Conservation (phyloP, 2,888 invertebrate genomes). For the Bombyx huttoni region DNA sequence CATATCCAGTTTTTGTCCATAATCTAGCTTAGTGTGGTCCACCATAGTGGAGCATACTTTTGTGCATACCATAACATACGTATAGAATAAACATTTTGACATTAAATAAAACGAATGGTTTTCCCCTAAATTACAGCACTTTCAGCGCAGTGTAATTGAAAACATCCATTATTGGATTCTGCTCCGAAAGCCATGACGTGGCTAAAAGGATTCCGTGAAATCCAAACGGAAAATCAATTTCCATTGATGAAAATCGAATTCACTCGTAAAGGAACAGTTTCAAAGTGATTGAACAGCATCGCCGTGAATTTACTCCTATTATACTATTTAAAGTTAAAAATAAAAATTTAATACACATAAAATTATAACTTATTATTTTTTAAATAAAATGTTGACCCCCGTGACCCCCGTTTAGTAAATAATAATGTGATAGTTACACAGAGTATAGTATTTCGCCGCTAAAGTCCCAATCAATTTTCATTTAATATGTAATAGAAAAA, state of each 20-base stretch:
- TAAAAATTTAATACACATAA: neutral
- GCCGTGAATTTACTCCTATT: neutral
- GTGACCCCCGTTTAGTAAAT: too few relatives aligned
- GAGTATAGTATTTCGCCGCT: too few relatives aligned
- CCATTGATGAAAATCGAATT: constrained; percentile 3
- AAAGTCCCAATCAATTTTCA: too few relatives aligned
- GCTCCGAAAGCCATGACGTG: neutral
- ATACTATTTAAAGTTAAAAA: neutral
- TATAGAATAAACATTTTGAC: neutral
- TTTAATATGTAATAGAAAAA: too few relatives aligned
- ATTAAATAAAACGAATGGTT: neutral
- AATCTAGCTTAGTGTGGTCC: too few relatives aligned
- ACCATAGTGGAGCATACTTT: too few relatives aligned
- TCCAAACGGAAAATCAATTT: constrained; percentile 10
- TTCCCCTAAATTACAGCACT: neutral
- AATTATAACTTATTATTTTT: too few relatives aligned
- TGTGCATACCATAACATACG: neutral
- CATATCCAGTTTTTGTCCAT: too few relatives aligned
- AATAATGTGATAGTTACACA: too few relatives aligned
- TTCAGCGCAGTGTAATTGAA: neutral
- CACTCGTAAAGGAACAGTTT: constrained; percentile 7
- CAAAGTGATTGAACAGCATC: constrained; percentile 7
- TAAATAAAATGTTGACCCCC: too few relatives aligned
- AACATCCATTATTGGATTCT: neutral
- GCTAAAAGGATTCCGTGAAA: constrained; percentile 1